Evolutionary conservation across 2,797 vertebrate genomes (phyloP).

Genomic region (Morus bassanus): DNA sequence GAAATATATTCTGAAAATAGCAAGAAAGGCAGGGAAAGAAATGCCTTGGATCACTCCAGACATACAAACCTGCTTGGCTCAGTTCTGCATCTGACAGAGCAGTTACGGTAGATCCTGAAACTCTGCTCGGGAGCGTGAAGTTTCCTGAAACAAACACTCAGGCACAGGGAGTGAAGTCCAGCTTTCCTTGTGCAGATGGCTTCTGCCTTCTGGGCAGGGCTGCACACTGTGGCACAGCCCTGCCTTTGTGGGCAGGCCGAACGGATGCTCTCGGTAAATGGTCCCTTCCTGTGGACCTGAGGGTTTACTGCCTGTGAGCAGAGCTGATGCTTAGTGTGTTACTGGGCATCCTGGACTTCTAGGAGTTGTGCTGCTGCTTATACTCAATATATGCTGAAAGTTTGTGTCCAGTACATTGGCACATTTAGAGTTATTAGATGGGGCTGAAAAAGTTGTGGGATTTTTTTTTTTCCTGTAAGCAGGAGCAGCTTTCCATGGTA

Average conservation of each 20-base stretch:
- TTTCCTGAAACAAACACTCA: not conserved
- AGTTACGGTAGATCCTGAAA: not conserved
- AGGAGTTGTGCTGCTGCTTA: not conserved
- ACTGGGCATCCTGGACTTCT: not conserved
- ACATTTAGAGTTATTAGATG: not conserved
- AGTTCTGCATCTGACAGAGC: not conserved
- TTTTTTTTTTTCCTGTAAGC: not conserved
- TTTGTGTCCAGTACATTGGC: not conserved
- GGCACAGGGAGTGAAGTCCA: not conserved
- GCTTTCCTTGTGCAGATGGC: not conserved
- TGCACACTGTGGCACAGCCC: not conserved
- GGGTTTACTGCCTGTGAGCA: not conserved
- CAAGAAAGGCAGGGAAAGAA: not conserved
- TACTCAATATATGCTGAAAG: not conserved
- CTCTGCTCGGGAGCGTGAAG: not conserved
- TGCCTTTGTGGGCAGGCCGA: not conserved
- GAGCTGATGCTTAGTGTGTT: not conserved
- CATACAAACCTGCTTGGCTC: not conserved
- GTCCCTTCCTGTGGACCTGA: not conserved
- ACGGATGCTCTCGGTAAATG: rapidly evolving
- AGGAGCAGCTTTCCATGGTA: not conserved
- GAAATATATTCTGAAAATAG: not conserved
- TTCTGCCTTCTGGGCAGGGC: not conserved
- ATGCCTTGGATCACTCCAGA: not conserved
- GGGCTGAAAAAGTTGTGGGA: not conserved